Base-by-base conservation (phyloP, 2,113 vertebrate species). In the Coracopsis vasa region DNA sequence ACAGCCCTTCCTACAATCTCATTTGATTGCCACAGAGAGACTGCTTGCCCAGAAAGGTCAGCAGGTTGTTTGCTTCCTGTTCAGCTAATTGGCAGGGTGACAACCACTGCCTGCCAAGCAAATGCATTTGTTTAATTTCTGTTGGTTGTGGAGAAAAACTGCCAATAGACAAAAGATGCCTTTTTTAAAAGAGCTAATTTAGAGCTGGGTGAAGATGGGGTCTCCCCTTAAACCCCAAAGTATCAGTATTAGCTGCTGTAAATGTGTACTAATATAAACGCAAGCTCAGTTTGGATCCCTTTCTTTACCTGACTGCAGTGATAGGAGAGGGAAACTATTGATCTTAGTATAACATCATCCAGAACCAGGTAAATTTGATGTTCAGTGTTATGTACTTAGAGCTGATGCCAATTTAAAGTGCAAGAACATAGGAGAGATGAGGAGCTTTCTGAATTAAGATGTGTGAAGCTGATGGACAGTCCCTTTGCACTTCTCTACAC, bases 61-160 rank as follows among this genome's bases (percentile, higher is more conserved):
- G 90, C 79, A 73, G 85, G 93, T 96, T 94, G 79, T 48, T 90
- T 94, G 81, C 71, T 96, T 95, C 95, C 93, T 60, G 87, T 94
- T 94, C 87, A 86, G 87, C 50, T 88, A 77, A 90, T 80, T 96
- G 96, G 88, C 92, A 92, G 85, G 60, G 79, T 93, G 86, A 90
- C 88, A 94, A 60, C 88, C 35, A 28, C 75, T 73, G 82, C 85
- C 81, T 94, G 93, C 93, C 95, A 93, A 88, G 67, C 90, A 78
- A 80, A 51, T 54, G 69, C 54, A 5, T 86, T 95, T 88, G 60
- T 96, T 88, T 86, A 54, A 93, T 73, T 77, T 88, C 54, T 90
- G 75, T 44, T 88, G 67, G n/a, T 39, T 86, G 54, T 84, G 72
- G 47, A 67, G 61, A 77, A 84, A 83, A 95, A 21, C 8, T 3